Evolutionary conservation across 2,888 invertebrate species (phyloP), one percentile per base, ranked within the genome.

Genomic region (Harmothoe impar): DNA sequence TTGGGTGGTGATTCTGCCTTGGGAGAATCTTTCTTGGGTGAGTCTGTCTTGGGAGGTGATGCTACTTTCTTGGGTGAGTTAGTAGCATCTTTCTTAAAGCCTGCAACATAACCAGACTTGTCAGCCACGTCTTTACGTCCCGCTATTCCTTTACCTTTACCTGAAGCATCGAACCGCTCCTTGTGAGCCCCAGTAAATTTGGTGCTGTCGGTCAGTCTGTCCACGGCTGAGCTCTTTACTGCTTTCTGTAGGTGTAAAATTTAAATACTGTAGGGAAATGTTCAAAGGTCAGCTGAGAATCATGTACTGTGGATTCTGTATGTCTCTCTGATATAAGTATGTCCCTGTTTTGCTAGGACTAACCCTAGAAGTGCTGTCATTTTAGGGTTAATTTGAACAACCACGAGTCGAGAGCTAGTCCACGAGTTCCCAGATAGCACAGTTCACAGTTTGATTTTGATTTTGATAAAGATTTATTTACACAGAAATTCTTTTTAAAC

Each of bases 111-210:
- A 0, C 93, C 93, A 43, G 91, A 89, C 7, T 62, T 85, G 62
- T 91, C 92, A 56, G 62, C 89, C 5, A 92, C 54, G 20, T 93
- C 93, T 85, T 92, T 91, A n/a, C 93, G 85, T 31, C 93, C 93
- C 5, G 90, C 91, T 20, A 92, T 91, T 33, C 93, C 93, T 81
- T 91, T 92, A 1, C 93, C 93, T 77, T 93, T 93, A 29, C 93
- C 93, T 0, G 72, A 56, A 23, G 92, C 92, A 91, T 93, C 93
- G 86, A 93, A 93, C 1, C 93, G 91, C 62, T 93, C 93, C 72
- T 92, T 93, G 91, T 93, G 93, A 25, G 92, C 88, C 17, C 93
- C 93, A 1, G 93, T 93, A 91, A 93, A 93, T 89, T 93, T 93
- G 51, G 90, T 35, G 17, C 92, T 88, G 91, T 93, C 93, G 25